Evolutionary conservation across 64 coral and sea anemone genomes (phyloP), one percentile per base, ranked within the genome.

Genomic region (Actinia tenebrosa): DNA sequence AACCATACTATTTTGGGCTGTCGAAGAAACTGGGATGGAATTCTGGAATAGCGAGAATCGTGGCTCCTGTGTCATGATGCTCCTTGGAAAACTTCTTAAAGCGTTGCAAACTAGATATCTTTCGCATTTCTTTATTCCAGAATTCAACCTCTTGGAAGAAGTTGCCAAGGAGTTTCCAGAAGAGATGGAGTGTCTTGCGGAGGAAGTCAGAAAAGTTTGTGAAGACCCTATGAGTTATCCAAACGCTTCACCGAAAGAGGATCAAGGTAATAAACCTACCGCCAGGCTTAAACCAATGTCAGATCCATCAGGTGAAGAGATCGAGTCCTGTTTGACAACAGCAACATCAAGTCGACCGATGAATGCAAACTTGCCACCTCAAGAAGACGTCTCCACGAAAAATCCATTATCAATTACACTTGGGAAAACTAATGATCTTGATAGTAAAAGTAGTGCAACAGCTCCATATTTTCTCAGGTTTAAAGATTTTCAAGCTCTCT

Each of bases 11-110:
- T 22, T 95, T 18, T 85, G 89, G 89, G 79, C 93, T 45, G 53
- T 90, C 52, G 93, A 95, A 55, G 86, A 95, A 58, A 95, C 89
- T 55, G 86, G 86, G 30, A 37, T 82, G 5, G 93, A 91, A 7
- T 80, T 89, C 47, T 95, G 93, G 93, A 95, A 82, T 6, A 68
- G 84, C 20, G 25, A 71, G 10, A 95, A 95, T n/a, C 87, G 93
- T 71, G 86, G 54, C 10, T 37, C 18, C 9, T 95, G 93, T 66
- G 84, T 91, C 17, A 88, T 89, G 82, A 89, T 58, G 80, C 53
- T 90, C 10, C 16, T 90, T 23, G 50, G 16, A 19, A 90, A 78
- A 23, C 64, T 85, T 4, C 56, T 60, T 9, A 56, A 60, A 60
- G 80, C 89, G 2, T 54, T 90, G 0, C 45, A 45, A 78, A 82